phyloP scores from a whole-genome alignment of 2,113 vertebrate species.

The cattle (Bos taurus) region DNA sequence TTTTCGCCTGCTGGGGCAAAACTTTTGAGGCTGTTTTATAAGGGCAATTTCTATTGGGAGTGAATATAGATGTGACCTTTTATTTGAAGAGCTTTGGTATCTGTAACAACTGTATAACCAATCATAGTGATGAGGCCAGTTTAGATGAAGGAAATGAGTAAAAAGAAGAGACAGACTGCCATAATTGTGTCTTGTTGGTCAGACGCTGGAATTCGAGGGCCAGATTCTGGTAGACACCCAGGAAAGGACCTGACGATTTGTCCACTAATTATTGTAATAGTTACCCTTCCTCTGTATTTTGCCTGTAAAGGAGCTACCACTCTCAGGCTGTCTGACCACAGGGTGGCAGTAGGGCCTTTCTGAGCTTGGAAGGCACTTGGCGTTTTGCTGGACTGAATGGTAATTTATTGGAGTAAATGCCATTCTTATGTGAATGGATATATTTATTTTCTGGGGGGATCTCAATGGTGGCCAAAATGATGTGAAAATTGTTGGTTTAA shows the following conservation, averaged over 20 bases:
- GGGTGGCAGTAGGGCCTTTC: constrained; percentile 41
- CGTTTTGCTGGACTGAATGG: neutral
- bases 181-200: neutral
- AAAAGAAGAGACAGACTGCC: neutral
- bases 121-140: neutral
- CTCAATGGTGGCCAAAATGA: neutral
- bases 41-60: neutral
- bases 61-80: neutral
- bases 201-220: neutral
- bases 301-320: neutral
- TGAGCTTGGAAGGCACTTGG: neutral
- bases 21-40: neutral
- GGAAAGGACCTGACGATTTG: neutral
- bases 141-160: neutral
- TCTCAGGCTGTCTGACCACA: constrained; percentile 34
- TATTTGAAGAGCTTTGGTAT: constrained; percentile 22
- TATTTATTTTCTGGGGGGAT: neutral
- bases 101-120: neutral
- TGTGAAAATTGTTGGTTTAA: constrained; percentile 7
- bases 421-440: neutral
- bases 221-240: neutral
- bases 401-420: neutral
- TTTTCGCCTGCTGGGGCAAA: neutral
- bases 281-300: neutral
- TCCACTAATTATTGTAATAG: neutral